Evolutionary conservation across 1,140 invertebrate genomes (phyloP).

Genomic region (Temnothorax longispinosus): DNA sequence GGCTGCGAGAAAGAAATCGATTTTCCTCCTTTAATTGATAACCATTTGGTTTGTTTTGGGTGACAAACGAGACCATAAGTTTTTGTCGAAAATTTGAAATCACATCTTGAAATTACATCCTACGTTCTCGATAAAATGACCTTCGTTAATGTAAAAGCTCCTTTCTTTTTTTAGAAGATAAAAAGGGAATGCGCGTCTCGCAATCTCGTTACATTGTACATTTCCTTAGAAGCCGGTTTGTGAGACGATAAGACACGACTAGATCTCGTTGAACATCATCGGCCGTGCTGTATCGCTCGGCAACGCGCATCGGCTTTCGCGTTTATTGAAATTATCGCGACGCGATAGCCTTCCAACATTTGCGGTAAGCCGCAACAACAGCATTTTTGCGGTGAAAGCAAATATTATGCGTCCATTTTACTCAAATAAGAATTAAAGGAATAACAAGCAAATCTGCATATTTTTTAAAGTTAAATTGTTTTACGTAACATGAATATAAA

Average conservation of each 20-base stretch:
- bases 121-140: background rate
- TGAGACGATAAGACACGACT: conserved; percentile 20
- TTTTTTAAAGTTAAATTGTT: background rate
- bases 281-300: conserved; percentile 2
- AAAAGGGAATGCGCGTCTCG: background rate
- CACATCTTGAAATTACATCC: background rate
- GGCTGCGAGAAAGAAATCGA: background rate
- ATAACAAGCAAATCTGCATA: background rate
- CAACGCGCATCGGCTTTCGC: background rate
- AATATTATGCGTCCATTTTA: no score
- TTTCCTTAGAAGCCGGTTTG: conserved; percentile 7
- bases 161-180: background rate
- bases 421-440: background rate
- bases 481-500: background rate
- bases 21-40: background rate
- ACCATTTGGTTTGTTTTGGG: conserved; percentile 4
- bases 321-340: background rate
- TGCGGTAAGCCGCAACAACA: background rate
- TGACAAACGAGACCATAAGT: background rate
- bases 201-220: background rate
- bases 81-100: background rate
- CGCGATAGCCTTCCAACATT: background rate
- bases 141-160: background rate
- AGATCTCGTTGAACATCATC: background rate
- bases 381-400: background rate